Conservation (phyloP, 2,888 invertebrate genomes). For the Coenonympha glycerion region DNA sequence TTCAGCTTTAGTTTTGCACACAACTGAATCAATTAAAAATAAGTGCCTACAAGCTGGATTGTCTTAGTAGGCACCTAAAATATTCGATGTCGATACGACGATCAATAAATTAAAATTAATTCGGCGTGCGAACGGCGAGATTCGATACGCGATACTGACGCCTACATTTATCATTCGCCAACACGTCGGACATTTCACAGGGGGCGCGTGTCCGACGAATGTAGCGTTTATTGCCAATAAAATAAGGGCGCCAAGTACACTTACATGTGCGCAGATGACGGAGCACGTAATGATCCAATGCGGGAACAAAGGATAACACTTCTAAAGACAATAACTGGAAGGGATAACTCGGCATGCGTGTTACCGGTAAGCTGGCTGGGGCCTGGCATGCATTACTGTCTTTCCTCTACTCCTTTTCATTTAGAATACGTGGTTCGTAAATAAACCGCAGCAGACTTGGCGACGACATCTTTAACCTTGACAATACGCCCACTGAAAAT, state of each 20-base stretch:
- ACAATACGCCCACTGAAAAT: conserved; percentile 39
- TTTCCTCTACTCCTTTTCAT: too few species aligned
- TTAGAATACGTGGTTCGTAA: conserved; percentile 57
- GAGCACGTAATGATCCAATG: conserved; percentile 59
- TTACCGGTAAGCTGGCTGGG: conserved; percentile 44
- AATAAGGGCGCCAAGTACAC: conserved; percentile 46
- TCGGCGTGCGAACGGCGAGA: conserved; percentile 75
- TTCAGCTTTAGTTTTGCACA: not conserved
- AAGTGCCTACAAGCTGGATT: not conserved
- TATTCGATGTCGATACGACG: conserved; percentile 70
- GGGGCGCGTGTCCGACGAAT: conserved; percentile 49
- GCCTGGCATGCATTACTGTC: conserved; percentile 38
- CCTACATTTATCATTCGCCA: conserved; percentile 77
- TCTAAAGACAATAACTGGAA: conserved; percentile 65
- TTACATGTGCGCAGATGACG: conserved; percentile 40
- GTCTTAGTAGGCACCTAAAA: conserved; percentile 66
- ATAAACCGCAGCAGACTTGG: conserved; percentile 61
- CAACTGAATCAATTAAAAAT: conserved; percentile 1
- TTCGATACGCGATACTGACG: conserved; percentile 75
- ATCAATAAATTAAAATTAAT: conserved; percentile 77
- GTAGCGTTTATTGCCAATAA: conserved; percentile 51
- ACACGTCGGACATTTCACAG: conserved; percentile 74
- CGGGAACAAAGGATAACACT: conserved; percentile 66
- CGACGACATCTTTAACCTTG: conserved; percentile 68
- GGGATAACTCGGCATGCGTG: conserved; percentile 60